Conservation (phyloP, 2,113 vertebrate genomes). For the Chamaetylas fuelleborni region DNA sequence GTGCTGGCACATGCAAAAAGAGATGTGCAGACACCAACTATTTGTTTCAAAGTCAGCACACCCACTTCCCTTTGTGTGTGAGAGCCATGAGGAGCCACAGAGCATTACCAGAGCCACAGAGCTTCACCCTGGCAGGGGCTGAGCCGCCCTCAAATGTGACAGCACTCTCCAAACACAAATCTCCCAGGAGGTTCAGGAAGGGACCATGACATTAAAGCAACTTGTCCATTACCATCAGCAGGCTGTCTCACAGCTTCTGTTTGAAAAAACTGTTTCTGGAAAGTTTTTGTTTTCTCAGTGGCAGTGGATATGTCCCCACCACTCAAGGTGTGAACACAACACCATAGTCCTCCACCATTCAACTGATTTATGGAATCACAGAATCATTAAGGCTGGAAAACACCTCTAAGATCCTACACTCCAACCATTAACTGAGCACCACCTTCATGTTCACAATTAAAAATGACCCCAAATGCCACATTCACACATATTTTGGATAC, state of each 20-base stretch:
- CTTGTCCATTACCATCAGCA: neutral
- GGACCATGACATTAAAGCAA: neutral
- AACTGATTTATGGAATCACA: neutral
- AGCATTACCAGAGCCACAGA: neutral
- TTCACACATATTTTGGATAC: no score
- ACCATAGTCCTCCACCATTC: rapidly evolving
- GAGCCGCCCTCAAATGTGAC: neutral
- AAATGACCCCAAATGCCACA: neutral
- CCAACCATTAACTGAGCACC: rapidly evolving
- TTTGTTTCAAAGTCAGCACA: neutral
- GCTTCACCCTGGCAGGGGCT: neutral
- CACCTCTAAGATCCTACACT: neutral
- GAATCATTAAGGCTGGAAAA: neutral
- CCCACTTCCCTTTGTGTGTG: neutral
- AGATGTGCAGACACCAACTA: neutral
- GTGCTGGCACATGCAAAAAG: neutral
- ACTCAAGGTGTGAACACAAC: neutral
- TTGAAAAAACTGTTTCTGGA: neutral
- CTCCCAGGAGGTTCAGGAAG: neutral
- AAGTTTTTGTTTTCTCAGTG: neutral
- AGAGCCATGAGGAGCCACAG: rapidly evolving
- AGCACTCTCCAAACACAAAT: neutral
- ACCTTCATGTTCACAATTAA: rapidly evolving
- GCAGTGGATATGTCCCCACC: rapidly evolving
- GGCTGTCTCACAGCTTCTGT: neutral